Conservation (phyloP, 1,140 invertebrate genomes). For the Pseudomyrmex cubaensis region DNA sequence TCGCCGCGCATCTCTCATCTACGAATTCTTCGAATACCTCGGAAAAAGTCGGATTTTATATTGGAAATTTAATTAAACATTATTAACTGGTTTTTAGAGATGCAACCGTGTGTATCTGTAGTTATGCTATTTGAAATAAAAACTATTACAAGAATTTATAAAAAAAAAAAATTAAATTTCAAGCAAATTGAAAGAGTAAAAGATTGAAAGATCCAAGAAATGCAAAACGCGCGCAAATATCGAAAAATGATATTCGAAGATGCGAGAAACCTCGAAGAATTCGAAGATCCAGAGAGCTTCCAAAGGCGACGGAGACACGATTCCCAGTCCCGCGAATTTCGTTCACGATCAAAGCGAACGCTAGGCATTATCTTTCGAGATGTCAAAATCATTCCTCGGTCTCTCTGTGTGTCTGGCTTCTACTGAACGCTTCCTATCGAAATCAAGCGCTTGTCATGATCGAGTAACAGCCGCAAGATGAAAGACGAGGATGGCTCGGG, state of each 20-base stretch:
- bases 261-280: neutral
- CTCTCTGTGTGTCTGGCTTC: slow-evolving; percentile 21
- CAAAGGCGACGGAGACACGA: slow-evolving; percentile 24
- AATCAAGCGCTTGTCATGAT: slow-evolving; percentile 74
- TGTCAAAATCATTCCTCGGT: slow-evolving; percentile 62
- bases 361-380: slow-evolving; percentile 43
- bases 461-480: slow-evolving; percentile 69
- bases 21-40: neutral
- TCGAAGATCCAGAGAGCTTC: slow-evolving; percentile 10
- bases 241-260: neutral
- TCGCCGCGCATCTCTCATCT: slow-evolving; percentile 7
- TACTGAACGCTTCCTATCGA: slow-evolving; percentile 68
- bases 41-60: neutral
- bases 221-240: neutral
- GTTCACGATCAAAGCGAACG: slow-evolving; percentile 54
- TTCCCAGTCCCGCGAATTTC: neutral
- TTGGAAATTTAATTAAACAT: neutral
- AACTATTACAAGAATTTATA: neutral
- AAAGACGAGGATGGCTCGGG: slow-evolving; percentile 64
- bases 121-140: too few relatives aligned
- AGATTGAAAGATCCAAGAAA: neutral
- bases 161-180: too few relatives aligned
- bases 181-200: too few relatives aligned
- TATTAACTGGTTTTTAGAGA: too few relatives aligned
- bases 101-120: neutral